Evolutionary conservation across 2,888 invertebrate genomes (phyloP), one percentile per base, ranked within the genome.

Genomic region (Timandra comae): DNA sequence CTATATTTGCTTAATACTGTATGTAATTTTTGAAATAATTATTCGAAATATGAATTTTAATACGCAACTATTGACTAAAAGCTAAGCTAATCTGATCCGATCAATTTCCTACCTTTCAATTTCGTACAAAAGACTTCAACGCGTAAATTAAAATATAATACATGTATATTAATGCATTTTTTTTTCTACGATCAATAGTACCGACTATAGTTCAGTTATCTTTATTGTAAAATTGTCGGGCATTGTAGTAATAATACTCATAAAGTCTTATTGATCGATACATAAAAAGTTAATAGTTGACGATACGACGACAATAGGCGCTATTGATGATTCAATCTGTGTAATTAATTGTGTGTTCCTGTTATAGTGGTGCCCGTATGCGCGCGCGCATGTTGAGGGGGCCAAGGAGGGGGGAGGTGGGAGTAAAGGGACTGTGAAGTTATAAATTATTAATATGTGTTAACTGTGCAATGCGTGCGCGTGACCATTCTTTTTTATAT

Each of bases 281-380:
- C 40, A 55, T 53, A 57, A 61, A 61, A 63, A 56, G 43, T 31
- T 49, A 52, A 55, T 56, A 47, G 51, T 51, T 49, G 48, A 48
- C 56, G 45, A 47, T 49, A 47, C 45, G 48, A 49, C 42, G 52
- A 73, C 72, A 77, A 77, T 75, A 44, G 64, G 45, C 41, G 49
- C 51, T 64, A 77, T 70, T 57, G 64, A 62, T 49, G 56, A 61
- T 64, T 67, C 70, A 74, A 77, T 78, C 76, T 63, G 58, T 58
- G 65, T 63, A 56, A 70, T 74, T 72, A 76, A 70, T 74, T 64
- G 63, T 59, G 47, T 55, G 61, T 71, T 71, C 69, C 62, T 66
- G 56, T 49, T 38, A 59, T 66, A 52, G 54, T 60, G 50, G 56
- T 33, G 46, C 74, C 67, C 73, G 65, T 65, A 72, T 71, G 66